A percentile compares a stretch with the other conserved stretches of the same genome.
Conservation (phyloP, 2,797 vertebrate species). For the Pseudocheirus occidentalis region DNA sequence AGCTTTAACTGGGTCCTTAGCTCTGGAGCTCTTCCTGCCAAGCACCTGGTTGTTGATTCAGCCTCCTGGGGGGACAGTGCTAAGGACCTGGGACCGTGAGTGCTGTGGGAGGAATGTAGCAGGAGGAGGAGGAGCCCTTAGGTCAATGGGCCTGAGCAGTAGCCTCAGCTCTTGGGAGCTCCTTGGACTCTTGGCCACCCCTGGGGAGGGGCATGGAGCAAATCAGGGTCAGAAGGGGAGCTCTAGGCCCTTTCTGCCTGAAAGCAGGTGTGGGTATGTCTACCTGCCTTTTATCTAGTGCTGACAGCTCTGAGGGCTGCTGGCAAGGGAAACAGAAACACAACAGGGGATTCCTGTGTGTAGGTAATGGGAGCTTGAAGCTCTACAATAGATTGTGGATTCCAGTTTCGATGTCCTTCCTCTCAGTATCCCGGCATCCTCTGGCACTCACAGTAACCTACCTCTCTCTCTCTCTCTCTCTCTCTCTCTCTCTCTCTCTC, state of each 20-base stretch:
- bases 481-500: too few species aligned
- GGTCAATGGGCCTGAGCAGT: neutral
- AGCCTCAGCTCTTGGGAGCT: neutral
- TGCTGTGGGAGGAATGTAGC: neutral
- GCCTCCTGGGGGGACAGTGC: neutral
- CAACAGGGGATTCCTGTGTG: neutral
- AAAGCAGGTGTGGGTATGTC: neutral
- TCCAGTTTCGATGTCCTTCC: neutral
- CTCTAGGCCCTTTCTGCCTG: neutral
- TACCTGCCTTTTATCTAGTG: neutral
- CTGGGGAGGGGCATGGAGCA: neutral
- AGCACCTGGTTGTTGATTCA: neutral
- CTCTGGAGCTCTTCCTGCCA: neutral
- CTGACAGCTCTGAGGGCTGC: neutral
- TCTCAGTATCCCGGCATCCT: neutral
- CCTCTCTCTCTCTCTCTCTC: too few species aligned
- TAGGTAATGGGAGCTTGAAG: neutral
- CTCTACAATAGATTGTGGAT: neutral
- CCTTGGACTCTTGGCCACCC: neutral
- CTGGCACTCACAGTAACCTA: neutral
- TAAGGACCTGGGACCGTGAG: neutral
- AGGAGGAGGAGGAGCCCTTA: too few species aligned
- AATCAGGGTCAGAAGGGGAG: neutral
- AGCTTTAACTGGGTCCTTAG: too few species aligned
- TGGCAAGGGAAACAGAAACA: neutral